Evolutionary conservation across 2,888 invertebrate genomes (phyloP).

Genomic region (Podabrus alpinus): DNA sequence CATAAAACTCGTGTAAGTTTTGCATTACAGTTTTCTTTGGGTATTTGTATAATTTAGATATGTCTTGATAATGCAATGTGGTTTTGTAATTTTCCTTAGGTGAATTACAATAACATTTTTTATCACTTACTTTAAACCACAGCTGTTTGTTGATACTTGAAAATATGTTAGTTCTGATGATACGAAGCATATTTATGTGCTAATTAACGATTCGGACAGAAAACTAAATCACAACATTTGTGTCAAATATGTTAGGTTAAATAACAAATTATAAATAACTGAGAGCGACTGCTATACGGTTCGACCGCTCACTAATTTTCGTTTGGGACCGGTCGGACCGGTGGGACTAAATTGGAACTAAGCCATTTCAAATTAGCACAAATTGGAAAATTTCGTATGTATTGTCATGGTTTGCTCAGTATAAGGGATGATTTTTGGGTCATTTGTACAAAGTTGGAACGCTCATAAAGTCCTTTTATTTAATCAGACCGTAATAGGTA

Average conservation of each 20-base stretch:
- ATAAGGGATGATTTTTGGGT: no score
- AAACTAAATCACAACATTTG: background rate
- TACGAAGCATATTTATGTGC: background rate
- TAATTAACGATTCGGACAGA: background rate
- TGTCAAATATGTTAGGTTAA: background rate
- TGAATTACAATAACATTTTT: background rate
- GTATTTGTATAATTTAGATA: background rate
- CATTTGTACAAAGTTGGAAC: no score
- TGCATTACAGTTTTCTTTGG: background rate
- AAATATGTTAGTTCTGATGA: background rate
- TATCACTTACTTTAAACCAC: background rate
- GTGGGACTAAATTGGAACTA: no score
- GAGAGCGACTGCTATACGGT: no score
- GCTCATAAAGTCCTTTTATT: no score
- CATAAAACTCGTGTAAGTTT: background rate
- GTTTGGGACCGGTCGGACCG: no score
- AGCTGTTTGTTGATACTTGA: background rate
- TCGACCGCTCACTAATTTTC: no score
- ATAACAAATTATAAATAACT: background rate
- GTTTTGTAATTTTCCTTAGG: background rate
- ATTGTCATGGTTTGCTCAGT: no score
- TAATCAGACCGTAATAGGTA: no score
- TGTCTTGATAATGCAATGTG: background rate
- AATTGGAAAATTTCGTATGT: no score
- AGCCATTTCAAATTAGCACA: no score